Evolutionary conservation across 2,797 vertebrate species (phyloP), one percentile per base, ranked within the genome.

Genomic region (Apogon hyalosoma): DNA sequence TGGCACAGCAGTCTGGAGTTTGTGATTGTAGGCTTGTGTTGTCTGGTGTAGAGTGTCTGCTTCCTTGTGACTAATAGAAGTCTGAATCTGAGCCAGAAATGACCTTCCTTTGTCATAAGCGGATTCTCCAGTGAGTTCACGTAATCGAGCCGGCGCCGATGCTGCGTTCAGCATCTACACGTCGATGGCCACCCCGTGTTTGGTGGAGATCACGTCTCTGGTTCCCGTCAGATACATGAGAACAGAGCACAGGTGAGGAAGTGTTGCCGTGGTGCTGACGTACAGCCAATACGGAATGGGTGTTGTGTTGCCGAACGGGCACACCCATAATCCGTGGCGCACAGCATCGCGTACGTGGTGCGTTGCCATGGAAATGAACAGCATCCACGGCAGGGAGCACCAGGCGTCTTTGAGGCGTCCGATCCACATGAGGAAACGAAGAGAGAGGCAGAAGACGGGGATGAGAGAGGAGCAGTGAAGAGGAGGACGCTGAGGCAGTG

Each of bases 361-460:
- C 1, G 98, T 97, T 4, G 94, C 94, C 95, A 97, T 96, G 46
- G 97, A 96, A 61, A 99, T 92, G 72, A 98, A 96, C 19, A 99
- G 82, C 96, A 99, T 96, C 97, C 96, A 98, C 1, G 98, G 98
- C 82, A 99, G 90, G 80, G 96, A 97, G 89, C 96, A 96, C 97
- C 97, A 98, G 0, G 96, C 96, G 54, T 97, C 96, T 80, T 96
- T 98, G 73, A 98, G 95, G 73, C 94, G 95, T 58, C 95, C 93
- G 39, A 96, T 82, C 90, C 96, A 95, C 95, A 98, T 95, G 60
- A 95, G 85, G 69, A 97, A 88, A 77, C 96, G 96, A 33, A 99
- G 88, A 3, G 92, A 92, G 83, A 98, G 90, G 62, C 93, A 97
- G 53, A 95, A 87, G n/a, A 94, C 43, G 0, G 96, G 97, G 64